These are phyloP conservation scores for Epizoanthus stellaris DNA, from an alignment of 92 coral and sea anemone species.

Conservation along the genomic window DNA sequence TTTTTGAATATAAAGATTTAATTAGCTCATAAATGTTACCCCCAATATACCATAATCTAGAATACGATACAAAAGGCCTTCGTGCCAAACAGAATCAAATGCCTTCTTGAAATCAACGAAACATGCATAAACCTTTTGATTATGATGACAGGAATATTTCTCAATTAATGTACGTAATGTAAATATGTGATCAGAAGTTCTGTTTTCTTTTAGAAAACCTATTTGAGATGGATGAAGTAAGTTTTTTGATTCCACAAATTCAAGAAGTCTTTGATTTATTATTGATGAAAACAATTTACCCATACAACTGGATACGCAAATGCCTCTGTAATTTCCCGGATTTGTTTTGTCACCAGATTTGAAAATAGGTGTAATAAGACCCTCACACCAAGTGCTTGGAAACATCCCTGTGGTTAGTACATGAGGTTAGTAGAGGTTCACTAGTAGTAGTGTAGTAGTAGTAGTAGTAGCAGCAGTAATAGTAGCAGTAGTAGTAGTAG, in stretches of 20 bases:
- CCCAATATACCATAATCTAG: slow-evolving; percentile 46
- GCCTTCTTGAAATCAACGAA: too few species aligned
- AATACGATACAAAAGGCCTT: slow-evolving; percentile 41
- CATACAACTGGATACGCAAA: slow-evolving; percentile 53
- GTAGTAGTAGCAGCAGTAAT: too few species aligned
- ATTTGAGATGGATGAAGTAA: too few species aligned
- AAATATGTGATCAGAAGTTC: too few species aligned
- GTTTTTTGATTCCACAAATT: slow-evolving; percentile 30
- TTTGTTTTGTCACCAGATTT: slow-evolving; percentile 40
- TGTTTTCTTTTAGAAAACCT: too few species aligned
- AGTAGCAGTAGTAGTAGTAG: too few species aligned
- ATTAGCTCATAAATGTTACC: slow-evolving; percentile 57
- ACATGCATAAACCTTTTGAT: slow-evolving; percentile 30
- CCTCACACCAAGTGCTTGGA: slow-evolving; percentile 3
- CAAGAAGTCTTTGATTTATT: slow-evolving; percentile 46
- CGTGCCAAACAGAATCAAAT: too few species aligned
- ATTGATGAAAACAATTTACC: slow-evolving; percentile 54
- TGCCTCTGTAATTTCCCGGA: background rate
- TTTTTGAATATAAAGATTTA: slow-evolving; percentile 55
- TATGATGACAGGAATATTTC: slow-evolving; percentile 39
- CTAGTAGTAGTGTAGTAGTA: too few species aligned
- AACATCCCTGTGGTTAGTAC: slow-evolving; percentile 45
- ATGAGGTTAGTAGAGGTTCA: slow-evolving; percentile 13
- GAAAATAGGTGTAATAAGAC: slow-evolving; percentile 47
- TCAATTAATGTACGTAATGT: slow-evolving; percentile 54